Base-by-base conservation (phyloP, 1,140 invertebrate genomes). In the Megalonaias nervosa region DNA sequence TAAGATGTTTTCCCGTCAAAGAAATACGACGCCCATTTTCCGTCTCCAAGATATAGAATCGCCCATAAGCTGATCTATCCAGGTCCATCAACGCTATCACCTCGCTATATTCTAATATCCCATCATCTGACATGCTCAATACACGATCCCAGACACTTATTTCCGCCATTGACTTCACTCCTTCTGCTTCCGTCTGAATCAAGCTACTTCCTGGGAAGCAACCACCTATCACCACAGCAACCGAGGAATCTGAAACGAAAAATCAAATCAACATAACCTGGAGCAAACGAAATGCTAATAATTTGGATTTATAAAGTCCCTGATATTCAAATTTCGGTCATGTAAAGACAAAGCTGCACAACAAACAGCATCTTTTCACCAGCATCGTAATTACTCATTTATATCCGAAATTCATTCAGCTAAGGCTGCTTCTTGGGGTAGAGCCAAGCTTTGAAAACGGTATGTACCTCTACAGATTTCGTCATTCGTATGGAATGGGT, bases 31-130 rank as follows among this genome's bases (percentile, higher is more conserved):
- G 73, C 1, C 95, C 95, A 0, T 94, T 93, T 57, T 93, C 92
- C 0, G 96, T 95, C 31, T 92, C 91, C 15, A 99, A 84, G 65
- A 92, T 91, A 6, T 97, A 91, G 88, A 97, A 98, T 79, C 93
- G 92, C 55, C 94, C 92, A 65, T 91, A 93, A 68, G 94, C 93
- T 13, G 92, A 91, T 1, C 93, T 91, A 84, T 96, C 93, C 74
- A 95, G 93, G 88, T 99, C 96, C 84, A 99, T 93, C 90, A 98
- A 98, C 62, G 96, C 93, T 71, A 97, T 92, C 21, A 97, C 95
- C 89, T 96, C 94, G 89, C 95, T 97, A 92, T 94, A 98, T 17
- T 94, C 92, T 13, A 95, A 86, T 64, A 93, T 90, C 5, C 95
- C 95, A 6, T 92, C 90, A 56, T 91, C 80, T 81, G 94, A 93